phyloP scores from a whole-genome alignment of 2,797 vertebrate species.

The Petrocephalus sullivani region DNA sequence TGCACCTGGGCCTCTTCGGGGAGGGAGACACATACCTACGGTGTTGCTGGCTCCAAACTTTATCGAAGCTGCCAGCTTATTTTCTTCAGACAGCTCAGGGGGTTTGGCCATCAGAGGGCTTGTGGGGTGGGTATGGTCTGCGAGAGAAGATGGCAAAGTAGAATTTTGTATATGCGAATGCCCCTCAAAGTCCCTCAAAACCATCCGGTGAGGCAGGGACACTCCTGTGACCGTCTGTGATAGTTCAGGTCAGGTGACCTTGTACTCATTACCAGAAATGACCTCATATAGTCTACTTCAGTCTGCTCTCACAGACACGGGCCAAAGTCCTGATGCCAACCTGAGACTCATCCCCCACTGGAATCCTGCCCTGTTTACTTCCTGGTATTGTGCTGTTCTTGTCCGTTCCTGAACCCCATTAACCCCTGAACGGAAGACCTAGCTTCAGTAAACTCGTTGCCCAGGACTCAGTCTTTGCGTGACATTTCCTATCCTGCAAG shows the following conservation, averaged over 20 bases:
- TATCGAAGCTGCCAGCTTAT: constrained; percentile 77
- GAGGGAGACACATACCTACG: constrained; percentile 71
- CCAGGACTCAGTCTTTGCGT: not conserved
- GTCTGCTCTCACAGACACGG: not conserved
- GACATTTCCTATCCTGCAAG: not conserved
- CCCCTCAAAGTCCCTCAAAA: not conserved
- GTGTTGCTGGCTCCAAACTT: constrained; percentile 84
- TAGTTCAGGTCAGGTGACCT: not conserved
- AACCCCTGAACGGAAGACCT: not conserved
- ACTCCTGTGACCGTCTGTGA: not conserved
- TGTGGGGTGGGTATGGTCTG: constrained; percentile 88
- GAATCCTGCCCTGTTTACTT: not conserved
- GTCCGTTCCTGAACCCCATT: not conserved
- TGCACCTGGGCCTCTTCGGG: not conserved
- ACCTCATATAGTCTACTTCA: not conserved
- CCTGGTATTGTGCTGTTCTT: not conserved
- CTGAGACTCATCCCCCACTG: not conserved
- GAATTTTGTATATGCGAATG: not conserved
- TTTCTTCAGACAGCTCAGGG: constrained; percentile 86
- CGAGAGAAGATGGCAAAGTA: not conserved
- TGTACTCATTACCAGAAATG: not conserved
- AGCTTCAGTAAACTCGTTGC: not conserved
- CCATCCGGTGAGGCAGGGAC: not conserved
- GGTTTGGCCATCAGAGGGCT: constrained; percentile 85
- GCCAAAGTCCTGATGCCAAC: not conserved